These are phyloP conservation scores for Sturnus vulgaris DNA, from an alignment of 2,113 vertebrate genomes.

Conservation along the genomic window DNA sequence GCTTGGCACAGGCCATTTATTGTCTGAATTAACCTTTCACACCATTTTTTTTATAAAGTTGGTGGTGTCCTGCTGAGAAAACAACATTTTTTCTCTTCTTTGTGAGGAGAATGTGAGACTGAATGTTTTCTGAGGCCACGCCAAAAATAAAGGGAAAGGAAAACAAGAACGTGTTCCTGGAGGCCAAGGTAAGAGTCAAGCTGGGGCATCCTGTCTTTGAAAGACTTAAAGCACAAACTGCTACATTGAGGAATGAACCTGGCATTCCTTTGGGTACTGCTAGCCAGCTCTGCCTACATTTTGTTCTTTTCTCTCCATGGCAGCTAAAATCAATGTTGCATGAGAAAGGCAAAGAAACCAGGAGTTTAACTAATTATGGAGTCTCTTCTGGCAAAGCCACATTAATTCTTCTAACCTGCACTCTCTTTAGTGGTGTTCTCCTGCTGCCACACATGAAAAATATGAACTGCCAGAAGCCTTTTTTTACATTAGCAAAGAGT, in stretches of 20 bases:
- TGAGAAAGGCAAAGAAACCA: conserved; percentile 6
- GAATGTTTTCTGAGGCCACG: background rate
- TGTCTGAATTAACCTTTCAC: conserved; percentile 25
- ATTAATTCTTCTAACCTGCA: background rate
- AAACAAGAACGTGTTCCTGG: background rate
- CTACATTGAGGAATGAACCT: background rate
- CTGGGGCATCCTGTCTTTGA: background rate
- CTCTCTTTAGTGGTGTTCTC: background rate
- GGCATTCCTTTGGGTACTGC: background rate
- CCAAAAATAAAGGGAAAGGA: background rate
- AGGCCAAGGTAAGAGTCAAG: conserved; percentile 15
- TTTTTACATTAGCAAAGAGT: background rate
- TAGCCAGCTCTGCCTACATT: background rate
- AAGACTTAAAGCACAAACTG: background rate
- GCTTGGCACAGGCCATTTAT: background rate
- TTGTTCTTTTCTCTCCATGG: background rate
- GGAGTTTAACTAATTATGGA: background rate
- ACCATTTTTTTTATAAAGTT: background rate
- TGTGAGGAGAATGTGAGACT: background rate
- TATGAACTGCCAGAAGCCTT: background rate
- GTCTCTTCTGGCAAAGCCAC: background rate
- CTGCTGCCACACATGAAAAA: background rate
- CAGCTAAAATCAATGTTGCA: background rate
- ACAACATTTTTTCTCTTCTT: background rate
- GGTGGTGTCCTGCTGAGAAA: background rate